These are phyloP conservation scores for Psittacus erithacus DNA, from an alignment of 2,113 vertebrate species.

Conservation along the genomic window DNA sequence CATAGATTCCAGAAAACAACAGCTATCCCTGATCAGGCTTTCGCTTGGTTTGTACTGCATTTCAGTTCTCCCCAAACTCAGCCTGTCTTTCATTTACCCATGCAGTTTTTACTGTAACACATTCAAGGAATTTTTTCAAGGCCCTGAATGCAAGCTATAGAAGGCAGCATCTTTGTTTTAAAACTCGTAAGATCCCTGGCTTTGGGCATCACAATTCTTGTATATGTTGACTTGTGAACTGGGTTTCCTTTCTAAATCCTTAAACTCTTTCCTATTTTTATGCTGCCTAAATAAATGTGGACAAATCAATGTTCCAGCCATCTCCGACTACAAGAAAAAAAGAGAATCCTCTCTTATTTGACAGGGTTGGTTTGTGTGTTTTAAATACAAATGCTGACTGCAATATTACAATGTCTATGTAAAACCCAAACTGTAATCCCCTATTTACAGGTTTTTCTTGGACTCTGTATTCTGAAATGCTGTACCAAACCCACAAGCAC, in stretches of 20 bases:
- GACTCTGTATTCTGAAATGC: not conserved
- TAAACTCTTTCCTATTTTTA: not conserved
- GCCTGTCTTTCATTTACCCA: not conserved
- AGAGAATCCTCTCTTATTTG: not conserved
- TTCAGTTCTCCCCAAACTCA: not conserved
- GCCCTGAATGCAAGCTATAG: not conserved
- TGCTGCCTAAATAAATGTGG: not conserved
- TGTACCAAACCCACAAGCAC: not conserved
- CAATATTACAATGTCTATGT: not conserved
- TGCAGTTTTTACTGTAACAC: not conserved
- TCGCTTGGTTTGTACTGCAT: not conserved
- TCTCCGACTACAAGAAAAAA: too few species aligned
- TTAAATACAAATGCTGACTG: not conserved
- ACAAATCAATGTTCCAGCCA: not conserved
- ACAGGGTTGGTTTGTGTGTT: not conserved
- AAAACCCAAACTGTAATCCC: not conserved
- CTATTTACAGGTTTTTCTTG: not conserved
- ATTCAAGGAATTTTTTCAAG: not conserved
- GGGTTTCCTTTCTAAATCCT: not conserved
- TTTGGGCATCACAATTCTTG: not conserved
- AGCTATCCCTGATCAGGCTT: not conserved
- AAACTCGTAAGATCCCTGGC: not conserved
- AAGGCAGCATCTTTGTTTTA: not conserved
- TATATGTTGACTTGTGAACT: accelerated
- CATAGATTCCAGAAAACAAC: not conserved